Conservation (phyloP, 2,888 invertebrate genomes). For the Diplolepis rosae region DNA sequence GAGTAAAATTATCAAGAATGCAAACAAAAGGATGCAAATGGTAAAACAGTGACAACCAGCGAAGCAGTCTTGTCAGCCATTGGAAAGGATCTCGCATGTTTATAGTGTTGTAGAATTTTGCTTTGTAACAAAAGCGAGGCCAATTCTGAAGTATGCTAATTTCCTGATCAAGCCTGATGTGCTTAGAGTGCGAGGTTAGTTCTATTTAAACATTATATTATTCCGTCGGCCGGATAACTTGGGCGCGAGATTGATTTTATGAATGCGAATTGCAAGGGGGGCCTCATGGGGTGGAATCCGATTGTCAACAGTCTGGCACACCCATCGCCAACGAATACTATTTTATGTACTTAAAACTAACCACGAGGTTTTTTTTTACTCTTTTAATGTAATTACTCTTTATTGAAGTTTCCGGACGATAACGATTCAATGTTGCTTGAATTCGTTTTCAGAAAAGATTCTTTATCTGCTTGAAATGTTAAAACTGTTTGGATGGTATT, state of each 20-base stretch:
- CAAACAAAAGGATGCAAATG: background rate
- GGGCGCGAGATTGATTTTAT: conserved; percentile 27
- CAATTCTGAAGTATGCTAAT: conserved; percentile 21
- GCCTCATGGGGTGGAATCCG: conserved; percentile 43
- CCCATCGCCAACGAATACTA: conserved; percentile 39
- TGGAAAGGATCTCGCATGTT: conserved; percentile 52
- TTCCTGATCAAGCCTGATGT: conserved; percentile 11
- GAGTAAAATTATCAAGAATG: conserved; percentile 1
- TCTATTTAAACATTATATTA: background rate
- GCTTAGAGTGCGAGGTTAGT: conserved; percentile 11
- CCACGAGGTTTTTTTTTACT: background rate
- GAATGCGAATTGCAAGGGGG: conserved; percentile 36
- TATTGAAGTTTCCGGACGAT: background rate
- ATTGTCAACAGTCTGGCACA: conserved; percentile 56
- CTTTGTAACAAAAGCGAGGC: conserved; percentile 18
- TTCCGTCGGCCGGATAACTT: conserved; percentile 9
- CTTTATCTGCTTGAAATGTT: background rate
- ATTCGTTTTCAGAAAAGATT: background rate
- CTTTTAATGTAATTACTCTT: background rate
- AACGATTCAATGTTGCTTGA: background rate
- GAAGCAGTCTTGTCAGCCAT: conserved; percentile 56
- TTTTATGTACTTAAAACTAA: background rate
- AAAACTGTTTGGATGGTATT: background rate
- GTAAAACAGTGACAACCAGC: conserved; percentile 34
- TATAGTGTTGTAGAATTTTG: conserved; percentile 24